Base-by-base conservation (phyloP, 2,888 invertebrate species). In the Germaria angustata region DNA sequence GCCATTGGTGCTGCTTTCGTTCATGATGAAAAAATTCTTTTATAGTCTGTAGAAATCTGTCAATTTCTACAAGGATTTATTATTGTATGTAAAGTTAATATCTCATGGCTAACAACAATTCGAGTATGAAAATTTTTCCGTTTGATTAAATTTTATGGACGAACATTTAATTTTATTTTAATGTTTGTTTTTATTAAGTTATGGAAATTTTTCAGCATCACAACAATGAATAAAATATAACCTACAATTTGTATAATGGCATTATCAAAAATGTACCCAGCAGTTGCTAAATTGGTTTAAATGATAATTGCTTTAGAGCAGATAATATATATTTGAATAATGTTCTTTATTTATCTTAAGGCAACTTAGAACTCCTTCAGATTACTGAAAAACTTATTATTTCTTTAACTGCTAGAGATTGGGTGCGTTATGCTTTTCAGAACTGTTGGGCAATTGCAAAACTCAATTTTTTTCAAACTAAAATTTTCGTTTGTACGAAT, bases 141-240 rank as follows among this genome's bases (percentile, higher is more conserved):
- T 76, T 82, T 76, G 82, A 82, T 82, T 82, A 76, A 79, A 73
- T 79, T 82, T 82, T 75, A 82, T 79, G 75, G 44, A 44, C 71
- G 22, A 79, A 79, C 57, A 76, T 82, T 82, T 53, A 75, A 82
- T 49, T 41, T 69, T 28, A 39, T 69, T 78, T 61, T 77, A 73
- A 81, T 68, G 61, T 39, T 28, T 44, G n/a, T 61, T 63, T 57
- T 65, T 36, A 53, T 51, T 32, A 34, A 51, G 17, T 59, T 68
- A 66, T 15, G 13, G 9, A 24, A 13, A 49, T 57, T 46, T 57
- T 24, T 46, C 20, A 53, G 17, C 5, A 72, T 39, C 13, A 46
- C 22, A 49, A 39, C 13, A 59, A 59, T 36, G 61, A 71, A 57
- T n/a, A n/a, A n/a, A n/a, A n/a, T n/a, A n/a, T n/a, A n/a, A n/a